Base-by-base conservation (phyloP, 2,888 invertebrate species). In the Ochropleura plecta region DNA sequence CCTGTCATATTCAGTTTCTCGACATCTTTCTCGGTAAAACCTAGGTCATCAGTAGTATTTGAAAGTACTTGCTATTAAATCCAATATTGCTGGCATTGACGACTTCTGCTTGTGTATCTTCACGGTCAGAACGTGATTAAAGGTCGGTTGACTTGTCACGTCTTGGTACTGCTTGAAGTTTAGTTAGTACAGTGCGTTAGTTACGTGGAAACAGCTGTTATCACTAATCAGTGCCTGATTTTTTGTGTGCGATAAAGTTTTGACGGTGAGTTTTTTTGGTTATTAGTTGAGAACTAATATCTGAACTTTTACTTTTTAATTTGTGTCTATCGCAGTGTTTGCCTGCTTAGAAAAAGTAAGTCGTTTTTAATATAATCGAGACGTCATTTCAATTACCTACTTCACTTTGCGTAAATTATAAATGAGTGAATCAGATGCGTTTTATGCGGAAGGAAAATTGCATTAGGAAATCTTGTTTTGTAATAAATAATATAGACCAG, bases 61-160 rank as follows among this genome's bases (percentile, higher is more conserved):
- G 70, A 78, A 83, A 73, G 77, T 76, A 69, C 66, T 67, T 70
- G 59, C 74, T 53, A 57, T 73, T 76, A 67, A 76, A 76, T 57
- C 73, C 14, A 48, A 40, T 70, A 70, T n/a, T 62, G 10, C 10
- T 78, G 84, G 60, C 86, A 86, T 82, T 86, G 84, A 78, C 78
- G 14, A 40, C 70, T 18, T 74, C 75, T 74, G 67, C 18, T 70
- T 66, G 20, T n/a, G 49, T 79, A 55, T 75, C 69, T 78, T 85
- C 86, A 86, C 68, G 86, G 85, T 18, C 85, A 60, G 9, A 10
- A 49, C 66, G 66, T 70, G 80, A 71, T 71, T 69, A 55, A n/a
- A 71, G 67, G 53, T 72, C 69, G 30, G 63, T 18, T 55, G 18
- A 65, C 57, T 53, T 76, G 65, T 72, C 79, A 75, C 62, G 78